A percentile compares a stretch with the other conserved stretches of the same genome.
Evolutionary conservation across 2,113 vertebrate genomes (phyloP).

Genomic region (Lasiurus cinereus): DNA sequence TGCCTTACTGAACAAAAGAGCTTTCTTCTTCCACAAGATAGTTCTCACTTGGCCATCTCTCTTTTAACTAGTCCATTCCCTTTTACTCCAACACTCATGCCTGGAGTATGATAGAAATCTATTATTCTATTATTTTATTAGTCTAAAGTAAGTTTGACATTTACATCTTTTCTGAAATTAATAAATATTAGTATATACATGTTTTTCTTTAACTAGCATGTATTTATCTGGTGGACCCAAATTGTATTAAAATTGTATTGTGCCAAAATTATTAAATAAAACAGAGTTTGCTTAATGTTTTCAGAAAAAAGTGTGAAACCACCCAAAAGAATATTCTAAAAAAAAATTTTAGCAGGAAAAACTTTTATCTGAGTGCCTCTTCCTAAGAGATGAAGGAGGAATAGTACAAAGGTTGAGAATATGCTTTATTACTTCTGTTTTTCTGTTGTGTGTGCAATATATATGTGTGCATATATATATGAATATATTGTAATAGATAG

Average conservation of each 20-base stretch:
- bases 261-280: not conserved
- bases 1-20: not conserved
- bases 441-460: not conserved
- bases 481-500: not conserved
- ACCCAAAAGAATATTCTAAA: not conserved
- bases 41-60: not conserved
- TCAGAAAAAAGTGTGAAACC: not conserved
- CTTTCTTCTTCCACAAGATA: not conserved
- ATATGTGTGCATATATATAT: not conserved
- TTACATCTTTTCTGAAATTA: not conserved
- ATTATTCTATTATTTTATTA: not conserved
- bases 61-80: not conserved
- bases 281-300: not conserved
- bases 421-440: not conserved
- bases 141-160: not conserved
- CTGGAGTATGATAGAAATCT: not conserved
- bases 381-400: not conserved
- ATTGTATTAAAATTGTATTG: not conserved
- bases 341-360: not conserved
- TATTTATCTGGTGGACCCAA: not conserved
- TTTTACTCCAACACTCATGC: not conserved
- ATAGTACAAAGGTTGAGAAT: not conserved
- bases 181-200: not conserved
- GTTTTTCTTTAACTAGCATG: not conserved
- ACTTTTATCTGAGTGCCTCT: fast-evolving